phyloP scores from a whole-genome alignment of 2,888 invertebrate species.

The Aradus depressus region DNA sequence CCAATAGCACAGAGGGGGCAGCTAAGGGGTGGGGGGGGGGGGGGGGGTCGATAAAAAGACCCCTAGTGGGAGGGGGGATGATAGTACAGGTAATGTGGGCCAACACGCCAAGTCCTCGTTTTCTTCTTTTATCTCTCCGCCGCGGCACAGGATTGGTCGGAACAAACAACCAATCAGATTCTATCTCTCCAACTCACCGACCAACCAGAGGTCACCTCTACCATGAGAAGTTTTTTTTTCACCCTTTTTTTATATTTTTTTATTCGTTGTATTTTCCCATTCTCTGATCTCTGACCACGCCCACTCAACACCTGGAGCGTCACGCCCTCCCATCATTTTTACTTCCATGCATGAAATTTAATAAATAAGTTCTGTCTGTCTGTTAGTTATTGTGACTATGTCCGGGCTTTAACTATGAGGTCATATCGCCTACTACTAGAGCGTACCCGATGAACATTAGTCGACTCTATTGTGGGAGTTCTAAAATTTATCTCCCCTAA shows the following conservation, averaged over 20 bases:
- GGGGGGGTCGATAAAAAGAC: constrained; percentile 3
- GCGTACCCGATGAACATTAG: no score
- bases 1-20: no score
- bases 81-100: background rate
- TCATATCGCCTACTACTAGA: no score
- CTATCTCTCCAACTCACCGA: constrained; percentile 1
- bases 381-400: no score
- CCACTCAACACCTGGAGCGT: no score
- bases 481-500: no score
- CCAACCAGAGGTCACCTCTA: constrained; percentile 6
- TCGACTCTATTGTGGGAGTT: no score
- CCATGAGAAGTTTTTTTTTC: constrained; percentile 3
- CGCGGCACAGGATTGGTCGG: constrained; percentile 13
- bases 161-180: constrained; percentile 2
- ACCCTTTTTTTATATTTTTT: constrained; percentile 7
- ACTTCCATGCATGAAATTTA: background rate
- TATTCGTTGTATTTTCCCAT: background rate
- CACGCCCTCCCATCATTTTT: background rate
- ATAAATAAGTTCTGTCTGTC: no score
- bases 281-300: no score
- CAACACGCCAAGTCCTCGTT: constrained; percentile 15
- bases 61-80: constrained; percentile 3
- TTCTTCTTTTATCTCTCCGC: constrained; percentile 4
- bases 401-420: no score
- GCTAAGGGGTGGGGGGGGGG: constrained; percentile 1